These are phyloP conservation scores for Criorhina ranunculi DNA, from an alignment of 2,888 invertebrate species.

Conservation along the genomic window DNA sequence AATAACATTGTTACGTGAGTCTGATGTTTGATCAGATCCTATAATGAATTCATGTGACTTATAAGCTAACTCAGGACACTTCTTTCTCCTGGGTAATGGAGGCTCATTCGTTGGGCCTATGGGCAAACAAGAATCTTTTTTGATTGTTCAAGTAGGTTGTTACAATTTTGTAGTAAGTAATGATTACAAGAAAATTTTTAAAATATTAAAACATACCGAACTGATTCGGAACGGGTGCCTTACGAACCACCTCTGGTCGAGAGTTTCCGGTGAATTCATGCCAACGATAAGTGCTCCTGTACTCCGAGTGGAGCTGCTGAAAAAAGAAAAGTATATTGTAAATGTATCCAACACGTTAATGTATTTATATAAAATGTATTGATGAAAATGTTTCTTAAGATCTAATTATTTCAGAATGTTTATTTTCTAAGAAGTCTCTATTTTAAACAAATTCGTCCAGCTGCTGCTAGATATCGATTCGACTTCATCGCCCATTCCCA, in stretches of 20 bases:
- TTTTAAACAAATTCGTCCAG: too few relatives aligned
- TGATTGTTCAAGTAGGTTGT: slow-evolving; percentile 47
- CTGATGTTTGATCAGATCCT: slow-evolving; percentile 87
- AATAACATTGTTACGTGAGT: slow-evolving; percentile 84
- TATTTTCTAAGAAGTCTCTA: too few relatives aligned
- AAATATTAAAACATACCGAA: slow-evolving; percentile 78
- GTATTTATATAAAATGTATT: neutral
- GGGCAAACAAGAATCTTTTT: slow-evolving; percentile 71
- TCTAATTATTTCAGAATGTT: too few relatives aligned
- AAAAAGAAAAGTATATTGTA: slow-evolving; percentile 59
- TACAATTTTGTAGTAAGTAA: neutral
- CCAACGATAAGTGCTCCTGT: slow-evolving; percentile 97
- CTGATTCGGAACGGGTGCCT: slow-evolving; percentile 86
- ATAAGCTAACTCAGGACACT: slow-evolving; percentile 95
- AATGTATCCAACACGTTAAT: neutral
- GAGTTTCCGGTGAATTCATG: slow-evolving; percentile 94
- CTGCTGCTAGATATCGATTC: too few relatives aligned
- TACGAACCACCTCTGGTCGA: slow-evolving; percentile 90
- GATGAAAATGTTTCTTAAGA: too few relatives aligned
- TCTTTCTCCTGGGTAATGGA: slow-evolving; percentile 93
- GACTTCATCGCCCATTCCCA: too few relatives aligned
- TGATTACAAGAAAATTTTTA: neutral
- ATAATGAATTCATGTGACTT: slow-evolving; percentile 92
- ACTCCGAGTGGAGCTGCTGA: slow-evolving; percentile 95
- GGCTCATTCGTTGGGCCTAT: slow-evolving; percentile 89